phyloP scores from a whole-genome alignment of 2,113 vertebrate genomes.

The Cyprinodon variegatus region DNA sequence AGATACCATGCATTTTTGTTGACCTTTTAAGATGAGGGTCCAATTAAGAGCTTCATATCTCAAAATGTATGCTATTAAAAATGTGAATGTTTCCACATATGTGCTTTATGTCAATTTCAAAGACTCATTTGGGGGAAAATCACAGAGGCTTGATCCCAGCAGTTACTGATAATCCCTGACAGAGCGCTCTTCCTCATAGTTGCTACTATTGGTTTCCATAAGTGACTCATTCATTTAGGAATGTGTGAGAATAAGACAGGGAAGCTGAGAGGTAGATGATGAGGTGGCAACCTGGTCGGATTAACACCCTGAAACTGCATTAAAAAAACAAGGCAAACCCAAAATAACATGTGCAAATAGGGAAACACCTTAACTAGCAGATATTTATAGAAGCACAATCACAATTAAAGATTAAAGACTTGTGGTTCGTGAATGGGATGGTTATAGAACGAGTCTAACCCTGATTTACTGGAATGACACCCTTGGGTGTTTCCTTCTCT shows the following conservation, averaged over 20 bases:
- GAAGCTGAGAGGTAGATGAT: slow-evolving; percentile 6
- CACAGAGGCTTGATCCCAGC: slow-evolving; percentile 38
- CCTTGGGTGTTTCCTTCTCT: slow-evolving; percentile 54
- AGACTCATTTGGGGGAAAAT: slow-evolving; percentile 39
- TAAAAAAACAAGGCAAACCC: slow-evolving; percentile 23
- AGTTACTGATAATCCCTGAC: slow-evolving; percentile 35
- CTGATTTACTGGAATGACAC: slow-evolving; percentile 53
- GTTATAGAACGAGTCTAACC: slow-evolving; percentile 45
- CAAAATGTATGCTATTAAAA: slow-evolving; percentile 37
- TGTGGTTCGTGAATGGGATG: slow-evolving; percentile 25
- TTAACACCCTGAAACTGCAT: slow-evolving; percentile 54
- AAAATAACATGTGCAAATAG: slow-evolving; percentile 19
- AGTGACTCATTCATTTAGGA: slow-evolving; percentile 49
- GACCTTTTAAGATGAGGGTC: not conserved
- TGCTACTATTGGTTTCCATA: slow-evolving; percentile 40
- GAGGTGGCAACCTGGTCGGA: slow-evolving; percentile 56
- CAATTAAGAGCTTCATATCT: slow-evolving; percentile 4
- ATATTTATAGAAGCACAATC: not conserved
- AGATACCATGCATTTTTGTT: not conserved
- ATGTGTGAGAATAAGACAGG: slow-evolving; percentile 14
- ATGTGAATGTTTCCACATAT: slow-evolving; percentile 17
- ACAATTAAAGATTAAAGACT: slow-evolving; percentile 44
- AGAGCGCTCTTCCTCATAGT: slow-evolving; percentile 43
- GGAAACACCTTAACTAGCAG: slow-evolving; percentile 37
- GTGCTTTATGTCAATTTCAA: slow-evolving; percentile 43